These are phyloP conservation scores for Anadara kagoshimensis DNA, from an alignment of 1,140 invertebrate species.

Conservation along the genomic window DNA sequence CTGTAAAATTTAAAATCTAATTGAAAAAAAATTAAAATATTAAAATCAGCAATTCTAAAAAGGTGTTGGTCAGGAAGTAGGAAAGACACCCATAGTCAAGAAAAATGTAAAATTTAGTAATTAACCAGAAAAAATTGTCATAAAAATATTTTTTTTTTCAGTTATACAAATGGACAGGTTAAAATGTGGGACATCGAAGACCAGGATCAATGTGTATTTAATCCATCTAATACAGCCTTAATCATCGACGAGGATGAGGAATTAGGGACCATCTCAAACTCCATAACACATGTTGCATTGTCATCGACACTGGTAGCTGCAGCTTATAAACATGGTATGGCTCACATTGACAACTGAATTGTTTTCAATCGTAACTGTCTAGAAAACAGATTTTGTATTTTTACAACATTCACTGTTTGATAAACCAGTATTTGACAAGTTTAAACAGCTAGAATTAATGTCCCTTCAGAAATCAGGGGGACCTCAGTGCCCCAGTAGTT, in stretches of 20 bases:
- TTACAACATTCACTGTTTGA: too few relatives aligned
- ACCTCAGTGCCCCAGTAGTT: too few relatives aligned
- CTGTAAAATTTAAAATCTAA: too few relatives aligned
- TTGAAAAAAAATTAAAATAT: too few relatives aligned
- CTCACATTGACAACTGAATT: not conserved
- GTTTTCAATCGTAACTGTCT: not conserved
- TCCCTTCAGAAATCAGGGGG: too few relatives aligned
- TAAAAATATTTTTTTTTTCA: slow-evolving; percentile 16
- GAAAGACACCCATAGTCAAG: too few relatives aligned
- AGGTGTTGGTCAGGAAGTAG: too few relatives aligned
- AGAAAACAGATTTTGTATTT: too few relatives aligned
- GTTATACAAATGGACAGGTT: slow-evolving; percentile 66
- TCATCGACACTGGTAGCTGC: slow-evolving; percentile 50
- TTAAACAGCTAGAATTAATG: too few relatives aligned
- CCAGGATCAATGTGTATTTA: slow-evolving; percentile 57
- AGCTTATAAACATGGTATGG: slow-evolving; percentile 61
- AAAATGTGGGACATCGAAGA: slow-evolving; percentile 58
- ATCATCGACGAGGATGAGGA: slow-evolving; percentile 55
- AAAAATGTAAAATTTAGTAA: not conserved
- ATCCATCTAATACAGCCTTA: slow-evolving; percentile 65
- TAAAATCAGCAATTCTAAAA: too few relatives aligned
- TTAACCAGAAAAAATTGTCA: too few relatives aligned
- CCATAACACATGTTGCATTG: slow-evolving; percentile 37
- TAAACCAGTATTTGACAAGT: too few relatives aligned
- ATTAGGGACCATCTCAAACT: slow-evolving; percentile 50